Evolutionary conservation across 2,113 vertebrate species (phyloP).

Genomic region (Erythrocercus mccallii): DNA sequence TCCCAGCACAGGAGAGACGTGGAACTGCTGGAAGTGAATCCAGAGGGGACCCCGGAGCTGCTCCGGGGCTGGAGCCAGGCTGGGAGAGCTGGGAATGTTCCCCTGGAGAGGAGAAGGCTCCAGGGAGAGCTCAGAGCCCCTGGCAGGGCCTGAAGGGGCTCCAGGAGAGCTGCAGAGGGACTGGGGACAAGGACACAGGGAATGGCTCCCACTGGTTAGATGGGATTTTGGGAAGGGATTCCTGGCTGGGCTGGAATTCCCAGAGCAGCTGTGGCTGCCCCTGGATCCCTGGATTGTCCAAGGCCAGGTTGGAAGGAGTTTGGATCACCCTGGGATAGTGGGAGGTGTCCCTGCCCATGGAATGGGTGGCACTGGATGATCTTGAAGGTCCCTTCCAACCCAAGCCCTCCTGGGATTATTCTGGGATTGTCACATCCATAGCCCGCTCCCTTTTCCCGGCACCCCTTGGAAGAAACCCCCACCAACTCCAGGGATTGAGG

Average conservation of each 20-base stretch:
- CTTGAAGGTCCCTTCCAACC: neutral
- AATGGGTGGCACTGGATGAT: neutral
- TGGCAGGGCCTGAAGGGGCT: neutral
- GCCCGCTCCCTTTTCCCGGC: neutral
- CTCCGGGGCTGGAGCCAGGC: neutral
- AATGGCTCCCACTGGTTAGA: fast-evolving
- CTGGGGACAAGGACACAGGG: neutral
- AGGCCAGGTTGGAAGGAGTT: fast-evolving
- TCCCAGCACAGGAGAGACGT: fast-evolving
- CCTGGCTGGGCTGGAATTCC: fast-evolving
- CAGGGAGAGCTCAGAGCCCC: neutral
- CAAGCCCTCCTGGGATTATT: neutral
- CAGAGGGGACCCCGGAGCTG: neutral
- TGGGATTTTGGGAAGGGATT: neutral
- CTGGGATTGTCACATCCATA: fast-evolving
- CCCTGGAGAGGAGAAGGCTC: fast-evolving
- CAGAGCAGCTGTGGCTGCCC: neutral
- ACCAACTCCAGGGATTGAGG: fast-evolving
- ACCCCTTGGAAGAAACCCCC: neutral
- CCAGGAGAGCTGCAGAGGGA: neutral
- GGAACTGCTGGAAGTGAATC: neutral
- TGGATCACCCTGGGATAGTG: fast-evolving
- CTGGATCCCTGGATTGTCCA: neutral
- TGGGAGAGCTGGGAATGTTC: neutral
- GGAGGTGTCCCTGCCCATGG: neutral